These are phyloP conservation scores for Calyptommatus sinebrachiatus DNA, from an alignment of 2,113 vertebrate species.

Conservation along the genomic window DNA sequence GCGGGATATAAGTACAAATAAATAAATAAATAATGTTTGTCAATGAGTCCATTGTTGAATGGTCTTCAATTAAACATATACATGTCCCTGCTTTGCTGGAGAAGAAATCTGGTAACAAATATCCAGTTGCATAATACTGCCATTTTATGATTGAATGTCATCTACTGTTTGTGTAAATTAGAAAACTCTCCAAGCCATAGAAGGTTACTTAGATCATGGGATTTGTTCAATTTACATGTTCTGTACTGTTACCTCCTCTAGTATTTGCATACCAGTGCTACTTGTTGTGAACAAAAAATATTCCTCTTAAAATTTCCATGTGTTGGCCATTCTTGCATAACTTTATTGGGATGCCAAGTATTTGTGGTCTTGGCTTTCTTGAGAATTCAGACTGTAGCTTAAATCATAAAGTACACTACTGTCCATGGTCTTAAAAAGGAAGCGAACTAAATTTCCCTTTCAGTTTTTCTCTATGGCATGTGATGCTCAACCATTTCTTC, in stretches of 20 bases:
- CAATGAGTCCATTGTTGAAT: no score
- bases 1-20: no score
- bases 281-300: neutral
- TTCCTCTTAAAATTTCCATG: constrained; percentile 14
- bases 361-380: constrained; percentile 24
- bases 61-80: no score
- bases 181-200: constrained; percentile 5
- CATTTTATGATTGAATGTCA: neutral
- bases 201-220: neutral
- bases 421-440: constrained; percentile 35
- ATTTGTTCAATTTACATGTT: neutral
- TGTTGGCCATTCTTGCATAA: neutral
- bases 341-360: neutral
- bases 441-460: constrained; percentile 26
- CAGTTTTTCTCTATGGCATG: constrained; percentile 9
- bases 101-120: no score
- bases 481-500: constrained; percentile 20
- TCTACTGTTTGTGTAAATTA: neutral
- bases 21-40: no score
- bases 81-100: no score
- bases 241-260: neutral
- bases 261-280: neutral
- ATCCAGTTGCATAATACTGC: neutral
- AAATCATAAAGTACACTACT: constrained; percentile 32
- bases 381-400: constrained; percentile 28